Percentiles rank a stretch among this genome's conserved stretches.
These are phyloP conservation scores for Baccha elongata DNA, from an alignment of 2,888 invertebrate genomes.

Conservation along the genomic window DNA sequence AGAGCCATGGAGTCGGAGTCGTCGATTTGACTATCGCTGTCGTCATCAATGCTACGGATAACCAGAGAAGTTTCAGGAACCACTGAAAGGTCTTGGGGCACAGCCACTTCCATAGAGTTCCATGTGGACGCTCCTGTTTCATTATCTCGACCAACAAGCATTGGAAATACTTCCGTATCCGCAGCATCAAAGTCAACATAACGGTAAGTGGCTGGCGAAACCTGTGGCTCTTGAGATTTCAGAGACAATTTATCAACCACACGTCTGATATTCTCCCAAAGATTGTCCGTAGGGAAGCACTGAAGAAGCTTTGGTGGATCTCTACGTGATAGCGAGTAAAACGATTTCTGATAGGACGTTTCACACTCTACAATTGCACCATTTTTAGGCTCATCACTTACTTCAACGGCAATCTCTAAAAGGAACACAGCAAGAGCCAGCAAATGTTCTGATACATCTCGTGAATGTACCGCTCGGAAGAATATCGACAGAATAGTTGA, in stretches of 20 bases:
- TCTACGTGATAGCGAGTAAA: constrained; percentile 77
- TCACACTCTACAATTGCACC: constrained; percentile 79
- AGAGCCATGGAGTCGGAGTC: constrained; percentile 76
- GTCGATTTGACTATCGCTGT: constrained; percentile 76
- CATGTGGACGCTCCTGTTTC: constrained; percentile 76
- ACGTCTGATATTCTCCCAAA: constrained; percentile 89
- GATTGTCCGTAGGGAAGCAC: constrained; percentile 89
- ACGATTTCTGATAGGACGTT: constrained; percentile 75
- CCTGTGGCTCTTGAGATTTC: constrained; percentile 84
- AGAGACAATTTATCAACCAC: constrained; percentile 86
- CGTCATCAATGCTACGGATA: constrained; percentile 79
- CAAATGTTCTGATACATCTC: constrained; percentile 92
- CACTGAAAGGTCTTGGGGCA: constrained; percentile 82
- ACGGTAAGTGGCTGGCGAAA: constrained; percentile 84
- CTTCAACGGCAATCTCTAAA: constrained; percentile 90
- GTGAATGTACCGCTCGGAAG: constrained; percentile 91
- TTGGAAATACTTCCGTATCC: constrained; percentile 84
- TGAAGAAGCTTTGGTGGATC: constrained; percentile 82
- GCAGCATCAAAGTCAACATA: constrained; percentile 90
- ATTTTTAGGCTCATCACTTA: constrained; percentile 68
- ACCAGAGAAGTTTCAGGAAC: constrained; percentile 81
- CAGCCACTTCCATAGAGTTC: constrained; percentile 81
- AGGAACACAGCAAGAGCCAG: constrained; percentile 93
- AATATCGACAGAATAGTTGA: constrained; percentile 89
- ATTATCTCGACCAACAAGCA: constrained; percentile 80